Evolutionary conservation across 2,888 invertebrate species (phyloP).

Genomic region (Drosophila colorata): DNA sequence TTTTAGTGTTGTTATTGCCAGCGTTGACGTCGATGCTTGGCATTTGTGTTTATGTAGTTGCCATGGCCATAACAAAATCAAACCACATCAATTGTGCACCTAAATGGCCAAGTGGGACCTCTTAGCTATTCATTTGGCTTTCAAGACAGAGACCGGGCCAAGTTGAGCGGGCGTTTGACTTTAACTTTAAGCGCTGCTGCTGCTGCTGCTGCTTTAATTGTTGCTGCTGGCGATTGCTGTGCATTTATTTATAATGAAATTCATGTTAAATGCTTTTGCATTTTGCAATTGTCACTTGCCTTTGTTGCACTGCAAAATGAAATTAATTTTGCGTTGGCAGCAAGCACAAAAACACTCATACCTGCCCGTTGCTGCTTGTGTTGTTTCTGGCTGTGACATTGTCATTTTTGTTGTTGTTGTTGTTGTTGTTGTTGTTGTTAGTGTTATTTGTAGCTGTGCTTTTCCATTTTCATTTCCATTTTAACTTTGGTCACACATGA

Average conservation of each 20-base stretch:
- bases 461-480: conserved; percentile 69
- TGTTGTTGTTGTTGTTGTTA: conserved; percentile 16
- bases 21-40: conserved; percentile 47
- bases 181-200: conserved; percentile 42
- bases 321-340: conserved; percentile 77
- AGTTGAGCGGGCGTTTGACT: background rate
- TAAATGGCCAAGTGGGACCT: conserved; percentile 81
- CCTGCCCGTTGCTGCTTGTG: conserved; percentile 7
- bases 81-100: conserved; percentile 81
- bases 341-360: conserved; percentile 68
- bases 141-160: background rate
- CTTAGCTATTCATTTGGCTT: conserved; percentile 77
- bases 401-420: conserved; percentile 32
- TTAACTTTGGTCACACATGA: conserved; percentile 79
- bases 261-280: conserved; percentile 71
- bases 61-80: conserved; percentile 79
- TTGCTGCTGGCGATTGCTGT: conserved; percentile 28
- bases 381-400: conserved; percentile 62
- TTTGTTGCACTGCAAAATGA: conserved; percentile 63
- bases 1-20: conserved; percentile 56
- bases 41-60: conserved; percentile 72
- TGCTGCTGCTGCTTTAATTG: conserved; percentile 45
- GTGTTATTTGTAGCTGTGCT: conserved; percentile 40
- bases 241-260: conserved; percentile 61
- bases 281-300: conserved; percentile 71